Conservation (phyloP, 1,140 invertebrate genomes). For the Bacillus rossius region DNA sequence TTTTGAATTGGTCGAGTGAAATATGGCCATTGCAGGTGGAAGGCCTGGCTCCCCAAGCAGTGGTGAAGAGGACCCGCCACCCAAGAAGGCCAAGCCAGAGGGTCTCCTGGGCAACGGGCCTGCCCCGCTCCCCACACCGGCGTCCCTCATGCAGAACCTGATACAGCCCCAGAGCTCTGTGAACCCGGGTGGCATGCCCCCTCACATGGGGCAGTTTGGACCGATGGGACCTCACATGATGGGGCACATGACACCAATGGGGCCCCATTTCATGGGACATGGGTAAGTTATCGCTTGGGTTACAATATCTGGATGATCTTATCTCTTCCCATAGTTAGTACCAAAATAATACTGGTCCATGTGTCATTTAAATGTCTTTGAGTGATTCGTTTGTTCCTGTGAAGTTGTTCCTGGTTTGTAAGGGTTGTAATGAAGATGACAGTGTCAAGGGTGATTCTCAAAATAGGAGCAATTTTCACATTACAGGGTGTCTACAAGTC, state of each 20-base stretch:
- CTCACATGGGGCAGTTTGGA: constrained; percentile 51
- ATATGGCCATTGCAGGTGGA: constrained; percentile 30
- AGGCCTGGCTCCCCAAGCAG: constrained; percentile 49
- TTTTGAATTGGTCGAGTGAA: no score
- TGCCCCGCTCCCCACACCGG: constrained; percentile 31
- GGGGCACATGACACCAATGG: constrained; percentile 58
- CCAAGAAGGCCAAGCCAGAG: constrained; percentile 63
- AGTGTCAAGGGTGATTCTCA: no score
- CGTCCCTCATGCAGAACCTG: constrained; percentile 48
- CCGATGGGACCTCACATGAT: constrained; percentile 59
- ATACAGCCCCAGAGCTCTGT: constrained; percentile 42
- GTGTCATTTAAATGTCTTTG: no score
- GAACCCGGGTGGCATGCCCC: constrained; percentile 43
- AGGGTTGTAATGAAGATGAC: no score
- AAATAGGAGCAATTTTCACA: no score
- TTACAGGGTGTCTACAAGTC: no score
- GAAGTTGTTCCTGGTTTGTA: no score
- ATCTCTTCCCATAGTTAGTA: no score
- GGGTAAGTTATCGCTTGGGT: constrained; percentile 46
- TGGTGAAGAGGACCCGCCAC: constrained; percentile 65
- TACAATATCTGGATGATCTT: no score
- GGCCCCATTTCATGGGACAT: constrained; percentile 63
- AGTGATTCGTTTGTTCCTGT: no score
- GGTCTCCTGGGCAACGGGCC: constrained; percentile 50
- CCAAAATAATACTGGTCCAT: no score